A percentile compares a stretch with the other conserved stretches of the same genome.
These are phyloP conservation scores for Natator depressus DNA, from an alignment of 2,113 vertebrate genomes.

Conservation along the genomic window DNA sequence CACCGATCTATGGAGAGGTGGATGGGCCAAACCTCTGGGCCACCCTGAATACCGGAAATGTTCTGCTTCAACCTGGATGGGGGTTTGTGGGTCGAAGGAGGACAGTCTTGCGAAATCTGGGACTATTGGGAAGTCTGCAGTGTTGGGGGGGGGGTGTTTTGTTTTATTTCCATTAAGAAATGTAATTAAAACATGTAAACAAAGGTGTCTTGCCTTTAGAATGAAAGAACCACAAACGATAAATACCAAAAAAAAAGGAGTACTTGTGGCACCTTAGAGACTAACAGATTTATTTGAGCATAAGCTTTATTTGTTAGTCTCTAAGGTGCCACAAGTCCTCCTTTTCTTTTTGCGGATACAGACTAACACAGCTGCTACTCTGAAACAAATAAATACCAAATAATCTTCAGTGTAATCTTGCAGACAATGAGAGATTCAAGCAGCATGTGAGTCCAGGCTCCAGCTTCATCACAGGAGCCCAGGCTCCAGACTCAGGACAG, in stretches of 20 bases:
- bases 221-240: background rate
- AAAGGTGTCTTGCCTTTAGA: slow-evolving; percentile 25
- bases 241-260: background rate
- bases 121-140: background rate
- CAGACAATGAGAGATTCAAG: slow-evolving; percentile 25
- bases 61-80: background rate
- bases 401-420: background rate
- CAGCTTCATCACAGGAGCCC: background rate
- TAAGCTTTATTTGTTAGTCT: too few relatives aligned
- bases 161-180: background rate
- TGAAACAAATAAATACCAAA: background rate
- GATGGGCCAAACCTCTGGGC: background rate
- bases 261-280: too few relatives aligned
- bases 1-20: background rate
- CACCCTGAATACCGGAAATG: background rate
- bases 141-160: background rate
- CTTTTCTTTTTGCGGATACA: too few relatives aligned
- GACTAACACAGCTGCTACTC: too few relatives aligned
- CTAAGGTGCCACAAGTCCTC: too few relatives aligned
- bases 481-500: accelerated
- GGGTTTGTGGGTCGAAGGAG: background rate
- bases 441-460: background rate
- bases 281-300: too few relatives aligned
- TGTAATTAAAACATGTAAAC: background rate
- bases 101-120: background rate